These are phyloP conservation scores for Scolopax mira DNA, from an alignment of 2,113 vertebrate genomes.

Conservation along the genomic window DNA sequence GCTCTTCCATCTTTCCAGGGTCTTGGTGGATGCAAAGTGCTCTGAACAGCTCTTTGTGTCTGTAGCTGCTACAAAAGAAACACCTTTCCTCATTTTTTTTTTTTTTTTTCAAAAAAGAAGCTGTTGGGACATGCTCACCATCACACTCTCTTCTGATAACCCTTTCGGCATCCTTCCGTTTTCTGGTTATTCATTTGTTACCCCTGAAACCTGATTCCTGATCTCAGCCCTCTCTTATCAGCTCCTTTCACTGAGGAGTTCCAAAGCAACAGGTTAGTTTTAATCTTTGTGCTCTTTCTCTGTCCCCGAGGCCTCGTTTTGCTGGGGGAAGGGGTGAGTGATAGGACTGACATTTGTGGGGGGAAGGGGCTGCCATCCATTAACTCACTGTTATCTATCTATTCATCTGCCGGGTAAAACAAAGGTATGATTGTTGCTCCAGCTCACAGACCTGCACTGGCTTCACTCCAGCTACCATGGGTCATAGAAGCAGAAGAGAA, in stretches of 20 bases:
- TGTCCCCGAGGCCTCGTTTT: conserved; percentile 33
- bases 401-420: conserved; percentile 33
- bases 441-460: neutral
- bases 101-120: neutral
- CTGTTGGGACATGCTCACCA: conserved; percentile 36
- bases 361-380: conserved; percentile 51
- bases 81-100: neutral
- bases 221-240: conserved; percentile 46
- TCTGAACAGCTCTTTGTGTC: conserved; percentile 27
- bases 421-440: conserved; percentile 52
- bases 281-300: conserved; percentile 17
- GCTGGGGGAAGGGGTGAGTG: conserved; percentile 37
- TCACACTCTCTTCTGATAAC: conserved; percentile 5
- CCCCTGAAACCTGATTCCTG: conserved; percentile 52
- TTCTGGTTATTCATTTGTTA: conserved; percentile 46
- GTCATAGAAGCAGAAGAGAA: neutral
- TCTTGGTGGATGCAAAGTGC: neutral
- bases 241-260: neutral
- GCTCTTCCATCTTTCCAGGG: neutral
- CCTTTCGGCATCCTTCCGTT: conserved; percentile 39
- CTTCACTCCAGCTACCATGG: conserved; percentile 18
- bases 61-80: neutral
- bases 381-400: conserved; percentile 32
- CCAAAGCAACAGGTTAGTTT: conserved; percentile 43
- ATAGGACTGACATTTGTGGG: neutral